Evolutionary conservation across 2,888 invertebrate species (phyloP), one percentile per base, ranked within the genome.

Genomic region (Caenorhabditis sinica): DNA sequence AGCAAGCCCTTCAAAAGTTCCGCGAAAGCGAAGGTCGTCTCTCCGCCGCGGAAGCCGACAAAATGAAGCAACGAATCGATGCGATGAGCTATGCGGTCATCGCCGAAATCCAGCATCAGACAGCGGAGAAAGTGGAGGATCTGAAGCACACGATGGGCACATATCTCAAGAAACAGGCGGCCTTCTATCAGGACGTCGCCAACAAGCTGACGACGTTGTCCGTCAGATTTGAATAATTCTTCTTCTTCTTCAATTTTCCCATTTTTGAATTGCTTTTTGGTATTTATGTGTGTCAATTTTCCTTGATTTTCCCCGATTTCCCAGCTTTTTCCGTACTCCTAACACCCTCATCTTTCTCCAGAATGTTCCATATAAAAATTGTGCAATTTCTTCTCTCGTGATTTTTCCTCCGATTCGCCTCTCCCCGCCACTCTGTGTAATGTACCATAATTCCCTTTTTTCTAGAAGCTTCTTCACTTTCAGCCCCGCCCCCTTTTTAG

Each of bases 41-140:
- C 28, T 82, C 87, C 2, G 25, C 82, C 11, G 43, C 60, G 8
- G 87, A 88, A 23, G 87, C 82, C 3, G 87, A 88, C n/a, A 81
- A 85, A 40, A 87, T 88, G 71, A 63, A 80, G 25, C 82, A 88
- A 33, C 95, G 97, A 90, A 96, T 96, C 0, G 97, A 98, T 93
- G 95, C 96, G 20, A 95, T 98, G 92, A 96, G 97, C 0, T 97
- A 97, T 93, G 95, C 97, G 1, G 95, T 97, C 83, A 95, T 98
- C 93, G 97, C 98, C 74, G 98, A 99, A 94, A 95, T 98, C 90
- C 95, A 96, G 90, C 97, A 98, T 93, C 97, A 98, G 93, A 96
- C 97, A 93, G 94, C 94, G 33, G 97, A 97, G 93, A 89, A 89
- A 80, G 88, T 96, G 61, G 95, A 95, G 53, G 97, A 98, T 94